These are phyloP conservation scores for Yponomeuta sedellus DNA, from an alignment of 2,888 invertebrate species.

Conservation along the genomic window DNA sequence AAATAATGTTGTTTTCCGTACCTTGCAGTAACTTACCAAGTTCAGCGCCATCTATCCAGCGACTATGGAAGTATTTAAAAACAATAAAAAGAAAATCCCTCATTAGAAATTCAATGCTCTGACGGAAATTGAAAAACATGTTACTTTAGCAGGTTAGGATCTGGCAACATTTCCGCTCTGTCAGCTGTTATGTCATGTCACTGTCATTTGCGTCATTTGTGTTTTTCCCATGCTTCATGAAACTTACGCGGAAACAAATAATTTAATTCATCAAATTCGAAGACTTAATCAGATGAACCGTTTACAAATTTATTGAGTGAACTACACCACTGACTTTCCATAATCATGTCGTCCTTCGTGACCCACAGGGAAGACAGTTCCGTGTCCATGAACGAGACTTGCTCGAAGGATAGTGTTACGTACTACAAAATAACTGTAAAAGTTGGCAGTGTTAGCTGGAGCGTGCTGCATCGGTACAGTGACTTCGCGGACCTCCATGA, in stretches of 20 bases:
- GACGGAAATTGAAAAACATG: too few relatives aligned
- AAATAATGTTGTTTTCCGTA: too few relatives aligned
- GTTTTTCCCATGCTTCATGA: constrained; percentile 3
- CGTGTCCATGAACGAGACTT: constrained; percentile 80
- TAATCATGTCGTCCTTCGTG: constrained; percentile 84
- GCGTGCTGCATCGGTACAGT: constrained; percentile 89
- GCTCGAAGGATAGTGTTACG: constrained; percentile 80
- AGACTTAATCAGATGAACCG: not conserved
- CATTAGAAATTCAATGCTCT: too few relatives aligned
- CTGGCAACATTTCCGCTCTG: too few relatives aligned
- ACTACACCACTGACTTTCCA: not conserved
- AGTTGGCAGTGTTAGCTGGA: constrained; percentile 87
- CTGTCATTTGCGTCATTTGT: too few relatives aligned
- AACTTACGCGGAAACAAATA: constrained; percentile 16
- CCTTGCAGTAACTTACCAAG: too few relatives aligned
- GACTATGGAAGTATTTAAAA: too few relatives aligned
- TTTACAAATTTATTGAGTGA: constrained; percentile 4
- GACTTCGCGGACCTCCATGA: constrained; percentile 94
- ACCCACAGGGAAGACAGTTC: constrained; percentile 80
- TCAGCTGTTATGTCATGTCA: too few relatives aligned
- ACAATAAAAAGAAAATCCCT: too few relatives aligned
- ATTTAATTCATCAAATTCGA: constrained; percentile 13
- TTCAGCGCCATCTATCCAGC: too few relatives aligned
- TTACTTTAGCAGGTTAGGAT: too few relatives aligned
- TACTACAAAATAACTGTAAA: constrained; percentile 84